Percentiles rank a stretch among this genome's conserved stretches.
phyloP scores from a whole-genome alignment of 2,888 invertebrate genomes.

The Podabrus alpinus region DNA sequence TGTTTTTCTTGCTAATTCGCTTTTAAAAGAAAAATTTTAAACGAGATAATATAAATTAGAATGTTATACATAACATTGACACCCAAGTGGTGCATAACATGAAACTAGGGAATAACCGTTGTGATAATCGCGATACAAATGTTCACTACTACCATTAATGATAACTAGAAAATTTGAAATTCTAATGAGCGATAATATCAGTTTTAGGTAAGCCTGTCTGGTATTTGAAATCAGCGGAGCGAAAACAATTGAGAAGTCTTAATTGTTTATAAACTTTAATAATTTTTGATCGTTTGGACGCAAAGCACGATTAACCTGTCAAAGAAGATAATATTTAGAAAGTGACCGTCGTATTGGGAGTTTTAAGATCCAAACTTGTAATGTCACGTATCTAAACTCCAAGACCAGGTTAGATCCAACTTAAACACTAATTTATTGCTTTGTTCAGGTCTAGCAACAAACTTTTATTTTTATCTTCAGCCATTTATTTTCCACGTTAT shows the following conservation, averaged over 20 bases:
- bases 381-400: conserved; percentile 34
- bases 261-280: neutral
- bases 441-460: conserved; percentile 14
- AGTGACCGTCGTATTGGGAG: conserved; percentile 37
- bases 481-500: conserved; percentile 12
- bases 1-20: neutral
- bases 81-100: neutral
- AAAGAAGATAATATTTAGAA: conserved; percentile 36
- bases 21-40: neutral
- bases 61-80: neutral
- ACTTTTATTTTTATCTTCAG: conserved; percentile 14
- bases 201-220: neutral
- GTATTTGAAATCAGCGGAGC: neutral
- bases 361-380: conserved; percentile 34
- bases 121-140: neutral
- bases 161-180: neutral
- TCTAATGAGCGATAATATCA: neutral
- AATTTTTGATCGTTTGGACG: conserved; percentile 18
- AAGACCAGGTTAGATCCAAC: conserved; percentile 26
- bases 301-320: conserved; percentile 32
- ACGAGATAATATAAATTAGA: no score
- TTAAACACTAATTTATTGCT: conserved; percentile 29
- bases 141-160: neutral
- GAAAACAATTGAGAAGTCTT: neutral
- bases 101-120: neutral